phyloP scores from a whole-genome alignment of 2,797 vertebrate species.

The Chloroceryle amazona region DNA sequence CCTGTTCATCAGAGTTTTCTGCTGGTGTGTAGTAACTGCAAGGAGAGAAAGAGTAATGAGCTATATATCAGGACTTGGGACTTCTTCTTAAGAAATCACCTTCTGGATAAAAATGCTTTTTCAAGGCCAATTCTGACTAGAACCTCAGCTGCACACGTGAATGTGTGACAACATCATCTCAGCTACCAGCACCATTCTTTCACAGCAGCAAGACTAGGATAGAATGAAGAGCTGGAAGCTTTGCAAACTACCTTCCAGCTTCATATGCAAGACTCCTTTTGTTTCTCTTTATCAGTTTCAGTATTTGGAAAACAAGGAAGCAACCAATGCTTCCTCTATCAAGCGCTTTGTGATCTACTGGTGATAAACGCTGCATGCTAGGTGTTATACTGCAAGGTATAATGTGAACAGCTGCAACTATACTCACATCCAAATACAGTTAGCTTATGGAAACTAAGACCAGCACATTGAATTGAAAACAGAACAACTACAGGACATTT shows the following conservation, averaged over 20 bases:
- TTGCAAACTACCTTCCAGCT: background rate
- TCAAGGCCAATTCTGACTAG: background rate
- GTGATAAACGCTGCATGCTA: background rate
- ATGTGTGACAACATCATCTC: background rate
- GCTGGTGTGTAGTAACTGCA: background rate
- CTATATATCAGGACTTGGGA: background rate
- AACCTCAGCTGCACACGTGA: background rate
- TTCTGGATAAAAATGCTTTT: background rate
- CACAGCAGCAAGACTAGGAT: rapidly evolving
- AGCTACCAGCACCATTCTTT: background rate
- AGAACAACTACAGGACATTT: background rate
- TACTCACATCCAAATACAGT: background rate
- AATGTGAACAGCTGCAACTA: background rate
- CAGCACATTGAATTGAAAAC: background rate
- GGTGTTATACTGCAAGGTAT: background rate
- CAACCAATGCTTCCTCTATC: background rate
- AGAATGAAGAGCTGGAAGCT: background rate
- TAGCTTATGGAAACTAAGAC: background rate
- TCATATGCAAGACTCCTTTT: background rate
- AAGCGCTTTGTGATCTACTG: background rate
- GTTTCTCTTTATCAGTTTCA: background rate
- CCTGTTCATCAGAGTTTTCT: background rate
- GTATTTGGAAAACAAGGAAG: background rate
- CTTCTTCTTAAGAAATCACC: background rate
- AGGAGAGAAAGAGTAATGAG: background rate